Conservation (phyloP, 2,113 vertebrate species). For the Leucosticte australis region DNA sequence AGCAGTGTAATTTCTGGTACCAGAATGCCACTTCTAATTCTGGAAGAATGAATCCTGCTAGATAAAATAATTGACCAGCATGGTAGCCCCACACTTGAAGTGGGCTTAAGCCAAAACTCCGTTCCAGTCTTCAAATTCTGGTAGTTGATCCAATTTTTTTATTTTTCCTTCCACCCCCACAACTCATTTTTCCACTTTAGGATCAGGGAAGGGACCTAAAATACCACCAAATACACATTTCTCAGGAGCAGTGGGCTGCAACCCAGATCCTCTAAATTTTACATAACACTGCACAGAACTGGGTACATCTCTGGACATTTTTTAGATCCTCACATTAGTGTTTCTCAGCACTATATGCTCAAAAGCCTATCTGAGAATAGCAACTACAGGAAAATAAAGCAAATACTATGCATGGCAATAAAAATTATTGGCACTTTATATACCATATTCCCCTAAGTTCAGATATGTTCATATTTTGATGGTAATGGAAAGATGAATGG, state of each 20-base stretch:
- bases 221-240: not conserved
- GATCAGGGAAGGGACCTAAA: not conserved
- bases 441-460: not conserved
- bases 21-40: not conserved
- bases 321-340: not conserved
- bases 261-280: not conserved
- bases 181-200: constrained; percentile 3
- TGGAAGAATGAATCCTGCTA: not conserved
- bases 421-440: not conserved
- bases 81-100: not conserved
- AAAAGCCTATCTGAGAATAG: not conserved
- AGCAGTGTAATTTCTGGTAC: not conserved
- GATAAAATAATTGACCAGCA: not conserved
- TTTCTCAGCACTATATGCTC: not conserved
- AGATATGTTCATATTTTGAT: not conserved
- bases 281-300: not conserved
- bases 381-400: not conserved
- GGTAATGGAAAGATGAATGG: not conserved
- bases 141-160: not conserved
- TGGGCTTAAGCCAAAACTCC: not conserved
- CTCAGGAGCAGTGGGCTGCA: not conserved
- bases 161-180: not conserved
- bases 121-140: not conserved
- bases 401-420: not conserved
- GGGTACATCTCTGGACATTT: not conserved